Evolutionary conservation across 2,113 vertebrate genomes (phyloP), one percentile per base, ranked within the genome.

Genomic region (Syngnathoides biaculeatus): DNA sequence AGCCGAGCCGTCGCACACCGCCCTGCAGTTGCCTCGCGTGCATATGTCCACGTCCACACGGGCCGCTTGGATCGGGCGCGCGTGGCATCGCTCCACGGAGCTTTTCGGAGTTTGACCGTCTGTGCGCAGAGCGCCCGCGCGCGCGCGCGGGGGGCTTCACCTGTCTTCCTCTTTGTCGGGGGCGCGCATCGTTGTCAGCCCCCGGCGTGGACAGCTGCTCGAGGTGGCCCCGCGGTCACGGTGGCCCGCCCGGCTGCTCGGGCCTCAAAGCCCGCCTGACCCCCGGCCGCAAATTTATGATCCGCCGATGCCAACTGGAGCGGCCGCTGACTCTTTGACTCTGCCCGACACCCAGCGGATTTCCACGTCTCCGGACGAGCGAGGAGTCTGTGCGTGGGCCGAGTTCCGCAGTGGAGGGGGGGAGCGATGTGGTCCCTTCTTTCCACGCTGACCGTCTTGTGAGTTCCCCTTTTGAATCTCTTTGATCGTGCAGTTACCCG

Each of bases 381-480:
- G 75, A 86, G 89, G 86, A 85, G 88, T 89, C 88, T 81, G 87
- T 87, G 88, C 88, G 86, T 82, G 84, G 90, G 87, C 85, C 88
- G 87, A 86, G 85, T 84, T 88, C 81, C 86, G 88, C 90, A 89
- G 89, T 90, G 90, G 90, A 90, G 87, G 83, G 85, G 89, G 90
- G 89, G 90, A 92, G 91, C 88, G 75, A 92, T 92, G 91, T 89
- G 85, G 91, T 68, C 91, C 91, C 89, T 92, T 90, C 89, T 92
- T 89, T 91, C 91, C 88, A 92, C 86, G 90, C 88, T 92, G 89
- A 89, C 90, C 89, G 90, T 92, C 89, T 90, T 92, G 91, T 92
- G 91, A 92, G 91, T 92, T 47, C 66, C 52, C 68, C 74, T 72
- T 72, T 73, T 72, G 55, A 65, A 45, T 65, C 8, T 50, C 22